Evolutionary conservation across 2,888 invertebrate genomes (phyloP).

Genomic region (Limnephilus lunatus): DNA sequence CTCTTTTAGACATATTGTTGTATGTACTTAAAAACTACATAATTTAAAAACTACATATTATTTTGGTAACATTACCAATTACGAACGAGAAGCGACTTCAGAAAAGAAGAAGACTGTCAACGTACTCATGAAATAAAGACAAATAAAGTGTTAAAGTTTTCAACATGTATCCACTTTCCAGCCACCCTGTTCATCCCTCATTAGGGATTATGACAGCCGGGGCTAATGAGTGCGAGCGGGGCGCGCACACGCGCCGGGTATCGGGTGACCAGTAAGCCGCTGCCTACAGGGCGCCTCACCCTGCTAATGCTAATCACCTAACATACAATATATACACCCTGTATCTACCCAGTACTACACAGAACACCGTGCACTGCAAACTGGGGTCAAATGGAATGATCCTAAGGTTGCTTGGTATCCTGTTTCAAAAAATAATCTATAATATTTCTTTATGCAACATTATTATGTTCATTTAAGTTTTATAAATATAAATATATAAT

Average conservation of each 20-base stretch:
- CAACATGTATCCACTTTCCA: not conserved
- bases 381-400: constrained; percentile 33
- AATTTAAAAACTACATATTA: no score
- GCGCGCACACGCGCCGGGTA: constrained; percentile 59
- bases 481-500: no score
- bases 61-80: no score
- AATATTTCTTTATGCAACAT: not conserved
- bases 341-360: not conserved
- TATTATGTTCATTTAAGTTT: not conserved
- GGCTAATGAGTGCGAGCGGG: constrained; percentile 58
- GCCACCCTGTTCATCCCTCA: constrained; percentile 42
- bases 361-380: not conserved
- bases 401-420: not conserved
- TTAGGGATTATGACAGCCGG: constrained; percentile 58
- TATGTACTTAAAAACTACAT: no score
- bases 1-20: no score
- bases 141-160: not conserved
- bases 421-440: not conserved
- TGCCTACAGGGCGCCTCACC: constrained; percentile 63
- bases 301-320: constrained; percentile 35
- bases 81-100: not conserved
- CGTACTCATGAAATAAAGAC: not conserved
- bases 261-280: constrained; percentile 63
- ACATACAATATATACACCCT: not conserved
- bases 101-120: not conserved